Evolutionary conservation across 2,113 vertebrate genomes (phyloP).

Genomic region (Emydura subglobosa): DNA sequence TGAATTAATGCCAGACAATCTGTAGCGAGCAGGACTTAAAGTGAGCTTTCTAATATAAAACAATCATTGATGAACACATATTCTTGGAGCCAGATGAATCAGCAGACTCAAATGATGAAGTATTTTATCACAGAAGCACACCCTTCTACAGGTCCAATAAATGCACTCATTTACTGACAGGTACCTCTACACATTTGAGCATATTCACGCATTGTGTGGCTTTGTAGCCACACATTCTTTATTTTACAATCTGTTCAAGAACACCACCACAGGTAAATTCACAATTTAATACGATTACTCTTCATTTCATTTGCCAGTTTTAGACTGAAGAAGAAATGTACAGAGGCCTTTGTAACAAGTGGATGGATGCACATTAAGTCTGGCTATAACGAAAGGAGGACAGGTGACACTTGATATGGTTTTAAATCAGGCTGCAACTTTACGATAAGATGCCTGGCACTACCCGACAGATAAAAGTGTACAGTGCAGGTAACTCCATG

Average conservation of each 20-base stretch:
- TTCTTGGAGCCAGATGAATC: slow-evolving; percentile 60
- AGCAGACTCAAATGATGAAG: slow-evolving; percentile 26
- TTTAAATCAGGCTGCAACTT: neutral
- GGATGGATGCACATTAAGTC: neutral
- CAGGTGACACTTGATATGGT: neutral
- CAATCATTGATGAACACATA: slow-evolving; percentile 64
- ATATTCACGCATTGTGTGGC: neutral
- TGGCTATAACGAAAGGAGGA: neutral
- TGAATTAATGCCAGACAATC: slow-evolving; percentile 14
- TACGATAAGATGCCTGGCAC: neutral
- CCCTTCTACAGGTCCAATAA: slow-evolving; percentile 50
- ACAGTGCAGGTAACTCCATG: neutral
- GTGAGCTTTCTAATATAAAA: slow-evolving; percentile 43
- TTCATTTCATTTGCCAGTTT: slow-evolving; percentile 68
- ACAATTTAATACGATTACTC: slow-evolving; percentile 63
- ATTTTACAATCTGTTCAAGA: slow-evolving; percentile 25
- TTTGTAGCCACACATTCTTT: slow-evolving; percentile 46
- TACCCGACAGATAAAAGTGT: neutral
- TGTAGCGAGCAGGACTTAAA: slow-evolving; percentile 45
- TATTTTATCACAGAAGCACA: slow-evolving; percentile 39
- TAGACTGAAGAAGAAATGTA: slow-evolving; percentile 58
- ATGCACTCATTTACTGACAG: slow-evolving; percentile 63
- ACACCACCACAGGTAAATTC: slow-evolving; percentile 65
- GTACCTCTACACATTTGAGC: slow-evolving; percentile 28
- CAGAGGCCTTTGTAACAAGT: neutral